phyloP scores from a whole-genome alignment of 2,113 vertebrate genomes.

The Oreamnos americanus region DNA sequence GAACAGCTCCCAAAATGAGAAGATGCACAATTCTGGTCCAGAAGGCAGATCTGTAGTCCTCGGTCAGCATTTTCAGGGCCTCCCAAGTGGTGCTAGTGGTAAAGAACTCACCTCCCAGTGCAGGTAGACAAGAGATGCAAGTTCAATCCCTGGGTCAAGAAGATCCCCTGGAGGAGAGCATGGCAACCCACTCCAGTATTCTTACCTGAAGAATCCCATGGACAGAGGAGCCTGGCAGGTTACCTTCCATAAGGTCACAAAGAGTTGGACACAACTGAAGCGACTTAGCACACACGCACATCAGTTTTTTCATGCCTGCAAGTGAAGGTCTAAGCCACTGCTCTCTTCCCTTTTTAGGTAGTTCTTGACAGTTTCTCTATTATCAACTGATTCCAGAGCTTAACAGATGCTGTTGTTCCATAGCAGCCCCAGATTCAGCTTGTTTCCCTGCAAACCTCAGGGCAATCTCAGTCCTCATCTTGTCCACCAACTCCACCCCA shows the following conservation, averaged over 20 bases:
- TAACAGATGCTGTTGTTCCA: not conserved
- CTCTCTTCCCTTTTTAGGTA: not conserved
- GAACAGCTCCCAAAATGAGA: not conserved
- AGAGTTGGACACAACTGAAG: not conserved
- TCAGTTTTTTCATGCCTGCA: not conserved
- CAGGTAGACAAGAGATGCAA: not conserved
- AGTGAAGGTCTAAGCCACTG: not conserved
- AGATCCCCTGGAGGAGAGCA: not conserved
- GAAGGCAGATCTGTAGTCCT: not conserved
- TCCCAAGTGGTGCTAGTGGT: not conserved
- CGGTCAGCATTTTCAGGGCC: not conserved
- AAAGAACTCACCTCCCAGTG: not conserved
- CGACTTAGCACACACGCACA: not conserved
- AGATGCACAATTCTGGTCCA: not conserved
- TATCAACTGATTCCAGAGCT: not conserved
- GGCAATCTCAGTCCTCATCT: not conserved
- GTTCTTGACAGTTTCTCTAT: not conserved
- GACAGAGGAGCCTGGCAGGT: not conserved
- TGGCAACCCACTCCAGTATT: not conserved
- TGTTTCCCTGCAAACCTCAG: not conserved
- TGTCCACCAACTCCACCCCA: fast-evolving
- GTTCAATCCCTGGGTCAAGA: not conserved
- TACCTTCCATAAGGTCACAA: not conserved
- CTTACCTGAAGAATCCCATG: not conserved
- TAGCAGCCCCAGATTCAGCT: not conserved